Conservation (phyloP, 1,140 invertebrate genomes). For the Diploscapter pachys region DNA sequence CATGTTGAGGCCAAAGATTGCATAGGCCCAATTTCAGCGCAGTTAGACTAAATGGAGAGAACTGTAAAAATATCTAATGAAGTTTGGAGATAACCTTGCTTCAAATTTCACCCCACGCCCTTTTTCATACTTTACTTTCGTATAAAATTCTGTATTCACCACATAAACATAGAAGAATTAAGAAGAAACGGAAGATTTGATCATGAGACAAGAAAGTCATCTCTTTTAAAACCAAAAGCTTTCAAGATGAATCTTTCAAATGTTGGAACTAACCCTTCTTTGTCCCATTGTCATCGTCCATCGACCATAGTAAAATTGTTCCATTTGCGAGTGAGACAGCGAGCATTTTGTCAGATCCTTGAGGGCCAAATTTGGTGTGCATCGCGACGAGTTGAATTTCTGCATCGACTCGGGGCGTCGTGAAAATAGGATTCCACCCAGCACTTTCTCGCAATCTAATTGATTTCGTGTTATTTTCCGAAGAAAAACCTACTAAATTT, state of each 20-base stretch:
- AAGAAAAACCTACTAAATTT: constrained; percentile 1
- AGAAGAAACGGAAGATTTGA: too few species aligned
- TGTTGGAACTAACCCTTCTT: constrained; percentile 13
- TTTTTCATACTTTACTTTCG: too few species aligned
- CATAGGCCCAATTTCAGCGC: not conserved
- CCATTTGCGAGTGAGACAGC: constrained; percentile 76
- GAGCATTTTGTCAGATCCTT: constrained; percentile 74
- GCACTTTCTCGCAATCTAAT: constrained; percentile 83
- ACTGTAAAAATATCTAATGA: too few species aligned
- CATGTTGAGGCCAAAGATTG: constrained; percentile 26
- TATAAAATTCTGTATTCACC: too few species aligned
- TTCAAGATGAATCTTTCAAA: not conserved
- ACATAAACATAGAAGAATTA: too few species aligned
- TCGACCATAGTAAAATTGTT: constrained; percentile 81
- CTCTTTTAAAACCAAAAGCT: too few species aligned
- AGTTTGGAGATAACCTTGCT: too few species aligned
- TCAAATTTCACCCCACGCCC: too few species aligned
- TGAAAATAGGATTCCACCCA: constrained; percentile 91
- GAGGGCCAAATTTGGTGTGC: constrained; percentile 80
- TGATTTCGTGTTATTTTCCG: constrained; percentile 37
- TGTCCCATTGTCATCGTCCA: constrained; percentile 58
- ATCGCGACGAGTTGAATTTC: constrained; percentile 86
- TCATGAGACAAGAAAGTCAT: too few species aligned
- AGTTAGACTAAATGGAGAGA: too few species aligned
- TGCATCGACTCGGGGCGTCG: constrained; percentile 82